phyloP scores from a whole-genome alignment of 2,888 invertebrate species.

The Linnaemya vulpina region DNA sequence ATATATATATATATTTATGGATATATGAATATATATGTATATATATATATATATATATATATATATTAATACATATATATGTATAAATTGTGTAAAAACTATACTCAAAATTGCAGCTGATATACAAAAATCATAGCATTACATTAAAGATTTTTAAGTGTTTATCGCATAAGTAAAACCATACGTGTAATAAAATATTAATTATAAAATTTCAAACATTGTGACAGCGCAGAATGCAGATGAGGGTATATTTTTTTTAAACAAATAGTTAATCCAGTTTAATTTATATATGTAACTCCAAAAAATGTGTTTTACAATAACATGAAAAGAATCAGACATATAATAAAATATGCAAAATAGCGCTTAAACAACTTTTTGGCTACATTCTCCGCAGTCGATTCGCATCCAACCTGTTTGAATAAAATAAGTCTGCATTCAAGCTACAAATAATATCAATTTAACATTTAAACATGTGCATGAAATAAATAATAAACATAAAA shows the following conservation, averaged over 20 bases:
- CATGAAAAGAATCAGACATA: too few relatives aligned
- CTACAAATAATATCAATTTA: constrained; percentile 3
- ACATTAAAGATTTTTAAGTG: background rate
- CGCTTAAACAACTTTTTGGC: background rate
- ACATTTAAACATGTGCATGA: background rate
- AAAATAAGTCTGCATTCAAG: background rate
- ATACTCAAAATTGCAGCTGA: background rate
- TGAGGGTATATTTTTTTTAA: background rate
- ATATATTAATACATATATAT: background rate
- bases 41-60: background rate
- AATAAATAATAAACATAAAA: background rate
- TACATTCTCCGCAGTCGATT: background rate
- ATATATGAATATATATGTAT: background rate
- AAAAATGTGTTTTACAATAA: too few relatives aligned
- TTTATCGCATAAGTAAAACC: background rate
- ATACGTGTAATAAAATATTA: background rate
- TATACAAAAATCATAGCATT: constrained; percentile 26
- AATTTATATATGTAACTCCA: background rate
- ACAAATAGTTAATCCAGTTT: too few relatives aligned
- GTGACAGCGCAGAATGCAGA: background rate
- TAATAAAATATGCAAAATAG: background rate
- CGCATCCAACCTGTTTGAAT: background rate
- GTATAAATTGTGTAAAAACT: background rate
- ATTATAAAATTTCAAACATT: background rate
- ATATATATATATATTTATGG: too few relatives aligned